Evolutionary conservation across 2,797 vertebrate genomes (phyloP), one percentile per base, ranked within the genome.

Genomic region (Squalus acanthias): DNA sequence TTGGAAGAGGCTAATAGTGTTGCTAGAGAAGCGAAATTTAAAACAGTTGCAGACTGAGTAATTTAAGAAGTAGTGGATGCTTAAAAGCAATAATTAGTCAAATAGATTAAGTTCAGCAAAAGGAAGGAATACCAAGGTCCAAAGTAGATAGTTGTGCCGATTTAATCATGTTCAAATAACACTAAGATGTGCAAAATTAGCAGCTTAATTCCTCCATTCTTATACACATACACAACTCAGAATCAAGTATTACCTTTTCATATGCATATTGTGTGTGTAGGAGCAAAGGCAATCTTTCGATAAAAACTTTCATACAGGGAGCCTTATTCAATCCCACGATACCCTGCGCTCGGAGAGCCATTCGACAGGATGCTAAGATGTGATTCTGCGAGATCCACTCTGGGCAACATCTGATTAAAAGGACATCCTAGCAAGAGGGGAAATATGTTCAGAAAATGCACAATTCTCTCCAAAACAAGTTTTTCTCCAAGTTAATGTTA

Each of bases 331-430:
- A 97, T 96, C 98, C 98, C 96, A 98, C 96, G 97, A 98, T 98
- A 96, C 98, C 98, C 96, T 98, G 98, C 96, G 97, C 97, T 96
- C 98, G 97, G 65, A 98, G 98, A 85, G 98, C 97, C 96, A 97
- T 98, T 13, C 98, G 98, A 94, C 98, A 98, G 76, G 98, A 98
- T 9, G 98, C 97, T 39, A 98, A 97, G 91, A 98, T 96, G 0
- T 98, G 98, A 96, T 98, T 98, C 76, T 98, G 98, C 60, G 97
- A 97, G 96, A 98, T 98, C 98, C 98, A 98, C 91, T 98, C 98
- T 6, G 98, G 97, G 20, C 97, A 98, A 97, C 98, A 98, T 97
- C 98, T 98, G 97, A 98, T 98, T 97, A 98, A 96, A 96, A 98
- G 97, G 96, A 98, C 97, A 96, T 98, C 98, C 98, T 98, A 96